Percentiles rank a stretch among this genome's conserved stretches.
Conservation (phyloP, 1,140 invertebrate species). For the Gonatopus flavifemur region DNA sequence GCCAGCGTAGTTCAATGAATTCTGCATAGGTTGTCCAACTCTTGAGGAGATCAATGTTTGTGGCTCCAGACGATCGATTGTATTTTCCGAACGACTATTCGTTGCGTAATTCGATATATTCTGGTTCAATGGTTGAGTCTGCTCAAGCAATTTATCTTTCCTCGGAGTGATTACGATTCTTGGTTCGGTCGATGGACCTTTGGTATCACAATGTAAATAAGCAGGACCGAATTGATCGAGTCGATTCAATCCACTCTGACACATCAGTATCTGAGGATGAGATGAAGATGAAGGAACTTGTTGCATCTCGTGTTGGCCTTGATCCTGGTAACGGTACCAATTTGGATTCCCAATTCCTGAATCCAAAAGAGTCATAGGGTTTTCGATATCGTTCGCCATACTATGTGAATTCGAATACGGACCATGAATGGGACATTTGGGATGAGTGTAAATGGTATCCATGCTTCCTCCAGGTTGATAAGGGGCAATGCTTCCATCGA, state of each 20-base stretch:
- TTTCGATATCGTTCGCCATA: constrained; percentile 28
- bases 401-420: constrained; percentile 14
- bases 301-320: too few species aligned
- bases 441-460: constrained; percentile 26
- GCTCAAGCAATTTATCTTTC: constrained; percentile 27
- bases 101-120: too few species aligned
- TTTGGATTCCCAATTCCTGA: constrained; percentile 35
- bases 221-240: neutral
- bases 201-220: constrained; percentile 17
- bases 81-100: too few species aligned
- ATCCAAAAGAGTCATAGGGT: constrained; percentile 16
- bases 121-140: constrained; percentile 21
- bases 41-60: too few species aligned
- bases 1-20: neutral
- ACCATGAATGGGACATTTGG: constrained; percentile 38
- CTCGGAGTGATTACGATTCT: constrained; percentile 40
- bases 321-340: too few species aligned
- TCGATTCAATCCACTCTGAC: too few species aligned
- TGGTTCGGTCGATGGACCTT: constrained; percentile 11
- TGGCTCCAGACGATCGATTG: too few species aligned
- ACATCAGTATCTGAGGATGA: too few species aligned
- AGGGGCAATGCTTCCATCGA: constrained; percentile 28
- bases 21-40: too few species aligned
- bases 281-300: too few species aligned
- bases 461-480: constrained; percentile 20